A percentile compares a stretch with the other conserved stretches of the same genome.
Conservation (phyloP, 2,113 vertebrate genomes). For the Arizona elegans region DNA sequence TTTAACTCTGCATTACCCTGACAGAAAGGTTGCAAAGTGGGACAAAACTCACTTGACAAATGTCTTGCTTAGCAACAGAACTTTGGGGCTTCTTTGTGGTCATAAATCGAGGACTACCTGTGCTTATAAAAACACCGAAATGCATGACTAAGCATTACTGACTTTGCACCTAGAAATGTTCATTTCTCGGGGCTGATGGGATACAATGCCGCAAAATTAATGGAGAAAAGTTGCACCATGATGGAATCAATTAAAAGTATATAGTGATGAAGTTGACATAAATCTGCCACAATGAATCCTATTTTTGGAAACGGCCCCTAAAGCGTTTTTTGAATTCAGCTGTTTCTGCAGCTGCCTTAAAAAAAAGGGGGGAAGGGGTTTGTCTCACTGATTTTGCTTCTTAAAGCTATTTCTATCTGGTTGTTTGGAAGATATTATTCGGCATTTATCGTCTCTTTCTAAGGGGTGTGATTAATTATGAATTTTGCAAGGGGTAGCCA, state of each 20-base stretch:
- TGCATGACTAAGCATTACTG: background rate
- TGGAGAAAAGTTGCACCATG: background rate
- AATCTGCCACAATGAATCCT: background rate
- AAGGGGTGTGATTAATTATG: background rate
- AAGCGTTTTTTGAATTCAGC: background rate
- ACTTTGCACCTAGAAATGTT: background rate
- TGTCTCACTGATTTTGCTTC: background rate
- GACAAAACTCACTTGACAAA: background rate
- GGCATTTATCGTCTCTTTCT: background rate
- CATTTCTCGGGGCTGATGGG: background rate
- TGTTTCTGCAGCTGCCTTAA: background rate
- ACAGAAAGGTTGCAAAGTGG: background rate
- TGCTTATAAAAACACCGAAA: constrained; percentile 15
- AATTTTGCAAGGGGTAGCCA: background rate
- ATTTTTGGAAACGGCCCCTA: background rate
- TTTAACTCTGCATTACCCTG: too few relatives aligned
- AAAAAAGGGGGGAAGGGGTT: rapidly evolving
- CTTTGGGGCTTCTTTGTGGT: background rate
- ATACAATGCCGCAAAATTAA: constrained; percentile 3
- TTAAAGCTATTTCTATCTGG: constrained; percentile 25
- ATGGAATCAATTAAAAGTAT: constrained; percentile 16
- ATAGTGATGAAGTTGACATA: constrained; percentile 4
- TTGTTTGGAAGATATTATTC: constrained; percentile 16
- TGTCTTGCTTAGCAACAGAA: background rate
- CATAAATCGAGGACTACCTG: background rate